Evolutionary conservation across 2,797 vertebrate genomes (phyloP).

Genomic region (Peromyscus attwateri): DNA sequence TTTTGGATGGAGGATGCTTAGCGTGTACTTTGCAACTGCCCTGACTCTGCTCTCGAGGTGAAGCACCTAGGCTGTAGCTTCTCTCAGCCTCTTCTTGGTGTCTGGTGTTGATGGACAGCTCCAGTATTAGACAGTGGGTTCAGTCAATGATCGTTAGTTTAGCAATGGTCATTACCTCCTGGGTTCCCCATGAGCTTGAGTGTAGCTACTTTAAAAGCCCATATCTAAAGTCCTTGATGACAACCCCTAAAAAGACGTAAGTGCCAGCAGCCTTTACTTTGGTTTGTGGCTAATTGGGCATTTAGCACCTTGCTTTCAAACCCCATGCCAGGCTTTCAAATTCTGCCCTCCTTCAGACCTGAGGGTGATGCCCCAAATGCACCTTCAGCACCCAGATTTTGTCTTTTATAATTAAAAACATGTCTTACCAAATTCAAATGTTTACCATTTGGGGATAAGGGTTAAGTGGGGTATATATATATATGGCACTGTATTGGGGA

Average conservation of each 20-base stretch:
- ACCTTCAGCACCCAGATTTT: constrained; percentile 10
- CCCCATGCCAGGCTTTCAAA: constrained; percentile 2
- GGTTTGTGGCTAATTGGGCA: neutral
- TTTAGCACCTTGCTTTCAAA: constrained; percentile 4
- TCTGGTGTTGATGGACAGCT: neutral
- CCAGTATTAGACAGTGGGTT: neutral
- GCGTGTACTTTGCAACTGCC: neutral
- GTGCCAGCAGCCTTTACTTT: constrained; percentile 22
- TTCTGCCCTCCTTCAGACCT: neutral
- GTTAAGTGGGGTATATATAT: neutral
- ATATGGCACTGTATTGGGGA: neutral
- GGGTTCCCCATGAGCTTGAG: constrained; percentile 21
- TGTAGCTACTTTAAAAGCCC: constrained; percentile 20
- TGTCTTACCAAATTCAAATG: neutral
- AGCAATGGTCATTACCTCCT: neutral
- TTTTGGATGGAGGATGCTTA: neutral
- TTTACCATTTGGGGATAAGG: neutral
- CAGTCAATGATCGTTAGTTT: constrained; percentile 30
- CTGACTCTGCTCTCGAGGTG: neutral
- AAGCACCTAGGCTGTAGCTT: neutral
- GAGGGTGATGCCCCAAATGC: neutral
- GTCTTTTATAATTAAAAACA: constrained; percentile 12
- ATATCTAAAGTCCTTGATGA: neutral
- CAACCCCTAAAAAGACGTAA: neutral
- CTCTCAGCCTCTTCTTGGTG: neutral